Evolutionary conservation across 2,888 invertebrate species (phyloP), one percentile per base, ranked within the genome.

Genomic region (Hyposoter dolosus): DNA sequence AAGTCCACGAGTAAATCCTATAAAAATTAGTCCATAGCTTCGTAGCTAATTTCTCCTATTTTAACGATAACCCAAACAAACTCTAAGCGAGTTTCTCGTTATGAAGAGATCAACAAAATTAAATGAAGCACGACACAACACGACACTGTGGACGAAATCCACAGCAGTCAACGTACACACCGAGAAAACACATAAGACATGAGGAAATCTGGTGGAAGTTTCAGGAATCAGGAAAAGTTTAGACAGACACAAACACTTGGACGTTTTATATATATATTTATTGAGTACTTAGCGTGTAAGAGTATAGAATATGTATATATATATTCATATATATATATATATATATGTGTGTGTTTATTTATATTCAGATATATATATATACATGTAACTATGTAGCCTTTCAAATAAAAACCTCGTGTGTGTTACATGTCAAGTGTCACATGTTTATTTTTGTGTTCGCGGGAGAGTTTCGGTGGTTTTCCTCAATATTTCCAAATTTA

Each of bases 181-280:
- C 12, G 47, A 50, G 17, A n/a, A 17, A 15, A 50, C 47, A 15
- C 17, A 3, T 3, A 50, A n/a, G 6, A 56, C 28, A 56, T 10
- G n/a, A 56, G 53, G 10, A 56, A 56, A 56, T 56, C 3, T 3
- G 10, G 19, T 10, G 4, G 56, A 23, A 28, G 23, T 56, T 56
- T 5, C 3, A 19, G 47, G 17, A 19, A 53, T 40, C 4, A 87
- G 88, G 90, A 90, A 84, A 35, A 81, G 90, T 76, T 68, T 74
- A 92, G 91, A 93, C 93, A 93, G 89, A 91, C 93, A 93, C 93
- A 92, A 92, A 93, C 93, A 93, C 93, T 87, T 91, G 93, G 93
- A 93, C 90, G 91, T 93, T 93, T 94, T 93, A 93, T 93, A 93
- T 92, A 93, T 94, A 93, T 94, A 93, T 94, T 93, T 94, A 94